Conservation (phyloP, 2,113 vertebrate genomes). For the Silurus meridionalis region DNA sequence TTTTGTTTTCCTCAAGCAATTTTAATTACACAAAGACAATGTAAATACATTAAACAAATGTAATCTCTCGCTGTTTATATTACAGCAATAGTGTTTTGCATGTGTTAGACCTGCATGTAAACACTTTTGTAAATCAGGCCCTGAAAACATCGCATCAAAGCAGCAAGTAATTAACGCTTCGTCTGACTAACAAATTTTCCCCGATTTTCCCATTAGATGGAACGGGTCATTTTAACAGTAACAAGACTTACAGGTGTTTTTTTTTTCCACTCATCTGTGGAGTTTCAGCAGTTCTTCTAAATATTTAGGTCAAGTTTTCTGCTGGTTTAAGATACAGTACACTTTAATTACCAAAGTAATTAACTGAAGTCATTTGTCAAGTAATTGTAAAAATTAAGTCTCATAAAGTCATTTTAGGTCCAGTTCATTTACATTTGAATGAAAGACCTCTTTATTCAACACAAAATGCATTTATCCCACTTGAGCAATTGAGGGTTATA, state of each 20-base stretch:
- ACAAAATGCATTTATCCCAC: too few relatives aligned
- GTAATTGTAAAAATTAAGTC: not conserved
- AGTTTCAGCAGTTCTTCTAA: not conserved
- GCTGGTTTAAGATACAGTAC: not conserved
- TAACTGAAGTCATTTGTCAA: not conserved
- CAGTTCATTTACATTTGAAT: not conserved
- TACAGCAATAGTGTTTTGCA: not conserved
- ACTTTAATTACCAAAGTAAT: not conserved
- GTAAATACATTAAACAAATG: slow-evolving; percentile 10
- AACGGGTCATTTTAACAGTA: not conserved
- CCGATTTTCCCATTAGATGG: not conserved
- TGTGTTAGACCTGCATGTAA: slow-evolving; percentile 14
- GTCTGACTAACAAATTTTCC: not conserved
- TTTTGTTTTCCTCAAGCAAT: not conserved
- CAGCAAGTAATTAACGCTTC: slow-evolving; percentile 8
- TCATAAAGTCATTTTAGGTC: not conserved
- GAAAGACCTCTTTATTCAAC: too few relatives aligned
- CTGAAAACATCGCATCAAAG: slow-evolving; percentile 36
- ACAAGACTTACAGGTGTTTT: not conserved
- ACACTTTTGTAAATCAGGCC: slow-evolving; percentile 22
- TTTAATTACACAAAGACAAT: slow-evolving; percentile 4
- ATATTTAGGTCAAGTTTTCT: not conserved
- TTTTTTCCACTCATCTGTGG: not conserved
- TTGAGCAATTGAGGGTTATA: too few relatives aligned
- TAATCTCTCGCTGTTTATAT: not conserved